Percentiles rank a stretch among this genome's conserved stretches.
These are phyloP conservation scores for Dryobotodes eremita DNA, from an alignment of 2,888 invertebrate genomes.

Conservation along the genomic window DNA sequence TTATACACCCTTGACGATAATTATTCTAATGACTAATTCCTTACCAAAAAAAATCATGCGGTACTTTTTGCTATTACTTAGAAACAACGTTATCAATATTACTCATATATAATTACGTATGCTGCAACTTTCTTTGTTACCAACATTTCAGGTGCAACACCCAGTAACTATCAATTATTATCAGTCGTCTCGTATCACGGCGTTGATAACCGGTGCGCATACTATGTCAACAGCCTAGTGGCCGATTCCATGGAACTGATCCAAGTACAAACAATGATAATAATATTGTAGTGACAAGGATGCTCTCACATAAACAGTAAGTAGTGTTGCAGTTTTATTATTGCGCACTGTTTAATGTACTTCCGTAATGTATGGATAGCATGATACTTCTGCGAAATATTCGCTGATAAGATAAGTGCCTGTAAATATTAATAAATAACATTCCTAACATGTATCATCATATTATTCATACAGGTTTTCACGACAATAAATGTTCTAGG, in stretches of 20 bases:
- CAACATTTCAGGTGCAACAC: slow-evolving; percentile 59
- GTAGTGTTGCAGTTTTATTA: slow-evolving; percentile 47
- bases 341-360: slow-evolving; percentile 44
- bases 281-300: slow-evolving; percentile 61
- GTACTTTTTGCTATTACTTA: neutral
- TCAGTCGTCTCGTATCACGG: slow-evolving; percentile 55
- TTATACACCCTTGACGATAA: neutral
- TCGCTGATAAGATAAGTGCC: slow-evolving; percentile 47
- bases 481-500: slow-evolving; percentile 1
- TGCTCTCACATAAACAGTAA: slow-evolving; percentile 43
- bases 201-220: slow-evolving; percentile 63
- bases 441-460: slow-evolving; percentile 36
- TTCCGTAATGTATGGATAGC: slow-evolving; percentile 42
- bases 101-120: slow-evolving; percentile 28
- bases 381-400: slow-evolving; percentile 41
- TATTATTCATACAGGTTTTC: neutral
- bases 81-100: slow-evolving; percentile 37
- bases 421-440: slow-evolving; percentile 39
- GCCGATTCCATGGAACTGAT: slow-evolving; percentile 71
- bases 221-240: slow-evolving; percentile 69
- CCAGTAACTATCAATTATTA: slow-evolving; percentile 61
- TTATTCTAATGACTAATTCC: slow-evolving; percentile 13
- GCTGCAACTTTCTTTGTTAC: slow-evolving; percentile 58
- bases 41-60: neutral
- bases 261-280: slow-evolving; percentile 67